Percentiles rank a stretch among this genome's conserved stretches.
phyloP scores from a whole-genome alignment of 2,797 vertebrate genomes.

The Ataeniobius toweri region DNA sequence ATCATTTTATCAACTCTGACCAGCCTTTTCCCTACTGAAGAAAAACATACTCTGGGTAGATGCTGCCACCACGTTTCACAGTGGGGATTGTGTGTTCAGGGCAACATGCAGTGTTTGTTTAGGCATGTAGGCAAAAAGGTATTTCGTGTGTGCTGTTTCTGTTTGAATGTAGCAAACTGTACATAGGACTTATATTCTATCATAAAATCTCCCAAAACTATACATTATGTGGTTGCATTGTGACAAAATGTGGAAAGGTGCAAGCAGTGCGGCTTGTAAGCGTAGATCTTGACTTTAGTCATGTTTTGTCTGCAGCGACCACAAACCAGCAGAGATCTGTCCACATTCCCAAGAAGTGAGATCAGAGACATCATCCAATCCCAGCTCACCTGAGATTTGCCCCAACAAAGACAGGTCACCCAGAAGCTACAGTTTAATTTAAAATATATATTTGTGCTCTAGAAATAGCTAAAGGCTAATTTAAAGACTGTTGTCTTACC shows the following conservation, averaged over 20 bases:
- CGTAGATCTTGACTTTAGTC: too few relatives aligned
- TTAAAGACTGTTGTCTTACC: background rate
- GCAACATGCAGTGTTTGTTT: too few relatives aligned
- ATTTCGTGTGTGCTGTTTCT: too few relatives aligned
- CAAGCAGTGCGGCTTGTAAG: background rate
- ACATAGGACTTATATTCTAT: too few relatives aligned
- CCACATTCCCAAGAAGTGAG: constrained; percentile 89
- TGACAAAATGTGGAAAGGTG: background rate
- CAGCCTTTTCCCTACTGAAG: too few relatives aligned
- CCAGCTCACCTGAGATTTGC: constrained; percentile 96
- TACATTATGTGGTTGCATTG: background rate
- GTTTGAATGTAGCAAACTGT: too few relatives aligned
- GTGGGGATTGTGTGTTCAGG: too few relatives aligned
- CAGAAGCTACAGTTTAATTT: background rate
- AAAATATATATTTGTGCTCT: background rate
- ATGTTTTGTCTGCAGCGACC: constrained; percentile 78
- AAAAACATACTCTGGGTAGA: too few relatives aligned
- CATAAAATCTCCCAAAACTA: too few relatives aligned
- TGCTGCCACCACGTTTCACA: too few relatives aligned
- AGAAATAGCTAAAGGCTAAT: background rate
- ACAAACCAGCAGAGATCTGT: constrained; percentile 85
- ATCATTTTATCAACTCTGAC: too few relatives aligned
- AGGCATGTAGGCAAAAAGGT: too few relatives aligned
- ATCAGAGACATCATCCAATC: constrained; percentile 93
- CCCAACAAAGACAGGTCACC: constrained; percentile 93